These are phyloP conservation scores for Xylocampa areola DNA, from an alignment of 2,888 invertebrate species.

Conservation along the genomic window DNA sequence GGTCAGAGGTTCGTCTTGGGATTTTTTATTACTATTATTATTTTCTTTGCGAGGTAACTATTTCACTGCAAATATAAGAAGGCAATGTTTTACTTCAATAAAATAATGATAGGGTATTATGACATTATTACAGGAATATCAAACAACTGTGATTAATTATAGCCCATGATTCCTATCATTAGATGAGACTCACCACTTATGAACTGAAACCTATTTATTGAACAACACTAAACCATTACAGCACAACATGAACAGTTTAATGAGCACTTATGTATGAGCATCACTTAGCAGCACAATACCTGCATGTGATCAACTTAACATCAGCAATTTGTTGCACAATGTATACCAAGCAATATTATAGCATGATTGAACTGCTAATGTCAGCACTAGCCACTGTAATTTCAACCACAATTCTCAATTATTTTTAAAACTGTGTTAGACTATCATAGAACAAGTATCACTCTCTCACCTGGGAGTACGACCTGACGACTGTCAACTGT, in stretches of 20 bases:
- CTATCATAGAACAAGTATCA: not conserved
- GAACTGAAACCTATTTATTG: not conserved
- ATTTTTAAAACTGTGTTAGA: not conserved
- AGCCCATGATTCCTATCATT: no score
- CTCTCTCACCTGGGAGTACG: conserved; percentile 5
- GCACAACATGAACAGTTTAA: not conserved
- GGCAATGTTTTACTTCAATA: no score
- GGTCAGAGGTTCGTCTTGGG: no score
- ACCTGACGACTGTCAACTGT: not conserved
- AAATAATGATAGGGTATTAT: no score
- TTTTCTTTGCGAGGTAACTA: no score
- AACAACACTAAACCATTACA: not conserved
- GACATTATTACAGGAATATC: no score
- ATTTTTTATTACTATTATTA: no score
- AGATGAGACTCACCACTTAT: not conserved
- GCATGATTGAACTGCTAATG: not conserved
- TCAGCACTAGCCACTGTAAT: conserved; percentile 5
- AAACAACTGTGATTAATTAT: no score
- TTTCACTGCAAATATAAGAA: no score
- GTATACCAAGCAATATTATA: conserved; percentile 1
- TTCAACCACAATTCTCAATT: not conserved
- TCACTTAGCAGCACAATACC: conserved; percentile 17
- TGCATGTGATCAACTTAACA: conserved; percentile 4
- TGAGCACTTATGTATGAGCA: not conserved
- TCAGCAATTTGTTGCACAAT: conserved; percentile 12